phyloP scores from a whole-genome alignment of 1,140 invertebrate species.

The Laupala kohalensis region DNA sequence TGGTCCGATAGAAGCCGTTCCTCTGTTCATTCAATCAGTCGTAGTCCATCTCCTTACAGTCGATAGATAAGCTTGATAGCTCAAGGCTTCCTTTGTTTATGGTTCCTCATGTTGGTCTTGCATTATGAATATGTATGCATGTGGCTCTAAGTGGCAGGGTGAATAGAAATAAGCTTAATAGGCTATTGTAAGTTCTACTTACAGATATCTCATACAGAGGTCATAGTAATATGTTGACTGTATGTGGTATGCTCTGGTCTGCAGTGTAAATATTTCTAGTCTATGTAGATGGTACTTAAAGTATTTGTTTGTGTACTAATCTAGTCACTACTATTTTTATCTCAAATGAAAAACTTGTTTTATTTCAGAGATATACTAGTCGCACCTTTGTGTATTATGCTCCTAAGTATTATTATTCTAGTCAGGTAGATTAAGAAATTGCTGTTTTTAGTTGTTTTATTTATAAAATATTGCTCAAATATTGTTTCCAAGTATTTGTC shows the following conservation, averaged over 20 bases:
- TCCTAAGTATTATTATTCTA: background rate
- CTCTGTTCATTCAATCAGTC: background rate
- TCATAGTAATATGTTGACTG: background rate
- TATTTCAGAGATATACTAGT: background rate
- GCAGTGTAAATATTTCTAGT: background rate
- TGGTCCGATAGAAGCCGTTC: slow-evolving; percentile 9
- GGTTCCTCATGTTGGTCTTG: background rate
- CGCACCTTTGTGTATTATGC: background rate
- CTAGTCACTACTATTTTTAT: too few relatives aligned
- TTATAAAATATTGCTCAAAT: background rate
- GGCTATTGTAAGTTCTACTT: background rate
- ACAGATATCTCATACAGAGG: background rate
- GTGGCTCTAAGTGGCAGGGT: background rate
- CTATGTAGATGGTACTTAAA: background rate
- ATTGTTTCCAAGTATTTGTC: background rate
- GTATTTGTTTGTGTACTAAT: background rate
- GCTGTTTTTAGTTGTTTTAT: background rate
- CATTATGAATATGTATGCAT: background rate
- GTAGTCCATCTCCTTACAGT: slow-evolving; percentile 12
- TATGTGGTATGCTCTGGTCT: background rate
- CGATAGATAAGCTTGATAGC: slow-evolving; percentile 6
- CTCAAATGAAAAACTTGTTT: background rate
- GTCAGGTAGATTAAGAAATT: background rate
- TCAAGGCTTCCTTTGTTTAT: background rate
- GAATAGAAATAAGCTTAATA: background rate